Evolutionary conservation across 2,888 invertebrate genomes (phyloP).

Genomic region (Saturnia japonica): DNA sequence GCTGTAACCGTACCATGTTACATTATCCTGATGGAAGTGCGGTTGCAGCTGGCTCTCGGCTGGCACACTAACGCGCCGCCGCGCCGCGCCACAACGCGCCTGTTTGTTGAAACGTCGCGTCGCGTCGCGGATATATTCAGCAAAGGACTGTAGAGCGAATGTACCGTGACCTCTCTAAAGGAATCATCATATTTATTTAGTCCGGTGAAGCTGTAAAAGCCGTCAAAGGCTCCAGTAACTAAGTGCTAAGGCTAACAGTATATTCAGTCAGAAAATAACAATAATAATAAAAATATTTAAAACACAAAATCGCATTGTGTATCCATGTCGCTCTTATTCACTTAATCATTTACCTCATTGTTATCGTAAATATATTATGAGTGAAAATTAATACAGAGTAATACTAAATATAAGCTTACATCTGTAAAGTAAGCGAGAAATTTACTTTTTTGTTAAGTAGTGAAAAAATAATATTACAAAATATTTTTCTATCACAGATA

Average conservation of each 20-base stretch:
- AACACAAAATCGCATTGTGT: not conserved
- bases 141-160: not conserved
- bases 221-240: too few relatives aligned
- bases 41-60: conserved; percentile 41
- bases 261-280: too few relatives aligned
- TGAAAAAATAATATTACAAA: too few relatives aligned
- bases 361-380: not conserved
- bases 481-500: too few relatives aligned
- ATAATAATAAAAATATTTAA: too few relatives aligned
- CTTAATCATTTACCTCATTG: not conserved
- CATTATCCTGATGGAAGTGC: conserved; percentile 53
- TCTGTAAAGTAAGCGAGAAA: too few relatives aligned
- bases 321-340: not conserved
- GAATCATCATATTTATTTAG: not conserved
- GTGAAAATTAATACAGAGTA: not conserved
- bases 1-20: conserved; percentile 45
- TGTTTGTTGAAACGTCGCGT: conserved; percentile 30
- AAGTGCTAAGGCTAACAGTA: too few relatives aligned
- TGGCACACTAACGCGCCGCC: too few relatives aligned
- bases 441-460: too few relatives aligned
- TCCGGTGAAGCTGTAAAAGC: too few relatives aligned
- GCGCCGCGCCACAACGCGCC: too few relatives aligned
- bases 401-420: too few relatives aligned
- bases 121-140: conserved; percentile 23
- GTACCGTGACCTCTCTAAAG: not conserved